Conservation (phyloP, 2,888 invertebrate species). For the Homarus gammarus region DNA sequence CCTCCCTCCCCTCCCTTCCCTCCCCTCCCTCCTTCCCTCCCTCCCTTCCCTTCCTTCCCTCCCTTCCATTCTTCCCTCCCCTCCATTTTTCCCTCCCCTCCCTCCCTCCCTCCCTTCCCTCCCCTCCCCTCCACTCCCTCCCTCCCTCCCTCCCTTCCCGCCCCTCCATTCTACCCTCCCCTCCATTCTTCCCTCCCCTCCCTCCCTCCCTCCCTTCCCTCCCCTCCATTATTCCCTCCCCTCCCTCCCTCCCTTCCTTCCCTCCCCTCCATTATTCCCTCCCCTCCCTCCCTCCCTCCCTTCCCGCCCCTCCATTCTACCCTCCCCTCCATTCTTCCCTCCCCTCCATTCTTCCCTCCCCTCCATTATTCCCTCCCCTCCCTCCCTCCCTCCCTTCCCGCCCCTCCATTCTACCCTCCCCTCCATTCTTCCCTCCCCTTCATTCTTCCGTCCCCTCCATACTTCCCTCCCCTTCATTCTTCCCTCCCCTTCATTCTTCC, state of each 20-base stretch:
- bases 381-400: not conserved
- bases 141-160: not conserved
- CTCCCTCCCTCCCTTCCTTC: not conserved
- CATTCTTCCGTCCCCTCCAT: not conserved
- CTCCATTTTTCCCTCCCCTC: not conserved
- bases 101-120: not conserved
- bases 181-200: not conserved
- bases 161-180: no score
- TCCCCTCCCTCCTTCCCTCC: not conserved
- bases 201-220: conserved; percentile 17
- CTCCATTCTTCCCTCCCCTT: not conserved
- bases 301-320: not conserved
- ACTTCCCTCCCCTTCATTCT: not conserved
- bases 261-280: not conserved
- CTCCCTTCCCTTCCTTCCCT: not conserved
- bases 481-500: not conserved
- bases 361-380: not conserved
- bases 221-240: conserved; percentile 14
- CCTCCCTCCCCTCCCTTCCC: not conserved
- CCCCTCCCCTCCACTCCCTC: not conserved
- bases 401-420: not conserved
- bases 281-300: not conserved
- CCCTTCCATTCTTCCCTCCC: not conserved
- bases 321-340: not conserved
- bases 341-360: not conserved